Base-by-base conservation (phyloP, 2,888 invertebrate species). In the Tachina lurida region DNA sequence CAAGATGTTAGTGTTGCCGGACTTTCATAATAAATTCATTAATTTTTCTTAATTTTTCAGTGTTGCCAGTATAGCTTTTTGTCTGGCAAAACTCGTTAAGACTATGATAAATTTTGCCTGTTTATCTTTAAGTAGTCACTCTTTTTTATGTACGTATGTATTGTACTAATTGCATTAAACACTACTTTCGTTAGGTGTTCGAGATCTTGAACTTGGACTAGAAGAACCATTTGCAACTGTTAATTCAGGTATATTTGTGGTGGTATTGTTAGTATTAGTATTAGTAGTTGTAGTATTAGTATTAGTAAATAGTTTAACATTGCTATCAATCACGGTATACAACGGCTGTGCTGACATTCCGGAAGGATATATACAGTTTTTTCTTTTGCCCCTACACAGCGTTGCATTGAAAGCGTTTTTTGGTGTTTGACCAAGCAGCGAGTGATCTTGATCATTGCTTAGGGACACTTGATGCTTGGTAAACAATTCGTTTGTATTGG, bases 311-410 rank as follows among this genome's bases (percentile, higher is more conserved):
- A 70, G 41, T 73, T 76, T 79, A 41, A 80, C 76, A 80, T 71
- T 83, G 17, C 71, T 83, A 31, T 43, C 70, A n/a, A 41, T 45
- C 12, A 19, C 49, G 19, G 67, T 58, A 45, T 75, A 80, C 54
- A 83, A 67, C 60, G 65, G 76, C 49, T 83, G 86, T 45, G 79
- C 73, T 73, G 83, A 77, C 77, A 78, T 67, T 52, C 47, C 73
- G 45, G 83, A 83, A 73, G 86, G 86, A 83, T 86, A 86, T 76
- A 86, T 83, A 86, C 83, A 86, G 54, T 86, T 71, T 86, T 86
- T 86, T 80, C 86, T 65, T 67, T 86, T 86, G 19, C 73, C 73
- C 31, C 86, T 73, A n/a, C 79, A 67, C 67, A 63, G 22, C 41
- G 77, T 65, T 31, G 77, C 67, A 67, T 77, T 70, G 71, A 83